Evolutionary conservation across 1,140 invertebrate species (phyloP), one percentile per base, ranked within the genome.

Genomic region (Achatina immaculata): DNA sequence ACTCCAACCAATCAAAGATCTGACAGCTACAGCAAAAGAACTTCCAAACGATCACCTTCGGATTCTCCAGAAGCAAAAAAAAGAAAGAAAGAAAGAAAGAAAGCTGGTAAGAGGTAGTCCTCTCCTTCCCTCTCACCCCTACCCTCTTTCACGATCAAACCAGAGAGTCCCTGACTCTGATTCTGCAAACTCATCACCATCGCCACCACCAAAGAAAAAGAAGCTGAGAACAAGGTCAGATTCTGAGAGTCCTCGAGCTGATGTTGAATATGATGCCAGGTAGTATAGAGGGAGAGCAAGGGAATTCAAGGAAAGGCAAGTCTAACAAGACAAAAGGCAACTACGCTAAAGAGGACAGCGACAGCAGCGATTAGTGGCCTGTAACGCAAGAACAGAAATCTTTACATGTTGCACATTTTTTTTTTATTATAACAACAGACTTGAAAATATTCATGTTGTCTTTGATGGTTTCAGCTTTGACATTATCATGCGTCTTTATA

Each of bases 141-240:
- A 62, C n/a, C n/a, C 58, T n/a, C 36, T 3, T 3, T 69, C 68
- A 40, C n/a, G 42, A 7, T 42, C 36, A 40, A 69, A 42, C 38
- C 58, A 62, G 28, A 2, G 58, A 4, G 7, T 62, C 58, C 58
- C n/a, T 19, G 42, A 55, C 72, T 48, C 72, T 14, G 72, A 74
- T 14, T 74, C 72, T 74, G n/a, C 28, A 16, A 51, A 51, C n/a
- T 9, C 74, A 1, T 62, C 74, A 6, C 68, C 36, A 6, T 40
- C 74, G 4, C 74, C 74, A 2, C 51, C 74, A n/a, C 74, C 74
- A n/a, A 76, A 76, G 48, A 76, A 76, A 34, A 55, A 75, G 48
- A 19, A 55, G 43, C 45, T 9, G 55, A 55, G 55, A 76, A 16
- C 34, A n/a, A 14, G 51, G 31, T 65, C 48, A 1, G 34, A 31